Percentiles rank a stretch among this genome's conserved stretches.
Evolutionary conservation across 2,797 vertebrate genomes (phyloP).

Genomic region (Pseudochromis fuscus): DNA sequence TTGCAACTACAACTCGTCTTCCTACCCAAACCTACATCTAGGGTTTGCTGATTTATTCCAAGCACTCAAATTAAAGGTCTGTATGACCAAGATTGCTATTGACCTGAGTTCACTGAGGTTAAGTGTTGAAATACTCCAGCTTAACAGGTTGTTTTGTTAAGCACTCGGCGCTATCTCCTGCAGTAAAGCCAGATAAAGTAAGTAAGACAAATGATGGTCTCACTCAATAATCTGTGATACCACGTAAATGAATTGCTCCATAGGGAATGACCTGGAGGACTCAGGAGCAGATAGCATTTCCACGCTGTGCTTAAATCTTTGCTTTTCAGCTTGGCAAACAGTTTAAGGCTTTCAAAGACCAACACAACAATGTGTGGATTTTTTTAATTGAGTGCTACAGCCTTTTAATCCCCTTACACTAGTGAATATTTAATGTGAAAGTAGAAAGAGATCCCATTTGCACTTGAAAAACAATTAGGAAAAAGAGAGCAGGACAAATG

Average conservation of each 20-base stretch:
- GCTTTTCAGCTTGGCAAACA: conserved; percentile 41
- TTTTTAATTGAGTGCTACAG: conserved; percentile 42
- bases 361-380: conserved; percentile 41
- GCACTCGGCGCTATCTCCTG: background rate
- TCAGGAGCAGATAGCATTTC: background rate
- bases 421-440: conserved; percentile 63
- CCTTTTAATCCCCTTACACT: conserved; percentile 47
- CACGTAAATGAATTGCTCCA: background rate
- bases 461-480: conserved; percentile 57
- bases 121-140: background rate
- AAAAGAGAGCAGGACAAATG: conserved; percentile 55
- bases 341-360: conserved; percentile 36
- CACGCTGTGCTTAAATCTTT: conserved; percentile 18
- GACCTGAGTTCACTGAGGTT: conserved; percentile 14
- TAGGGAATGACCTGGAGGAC: background rate
- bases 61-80: background rate
- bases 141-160: background rate
- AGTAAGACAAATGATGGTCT: background rate
- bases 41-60: background rate
- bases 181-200: background rate
- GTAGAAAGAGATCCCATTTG: conserved; percentile 40
- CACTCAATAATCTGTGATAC: conserved; percentile 4
- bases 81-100: conserved; percentile 13
- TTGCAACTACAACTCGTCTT: too few species aligned
- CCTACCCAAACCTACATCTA: background rate